Conservation (phyloP, 2,797 vertebrate species). For the Toxotes lorentzi region DNA sequence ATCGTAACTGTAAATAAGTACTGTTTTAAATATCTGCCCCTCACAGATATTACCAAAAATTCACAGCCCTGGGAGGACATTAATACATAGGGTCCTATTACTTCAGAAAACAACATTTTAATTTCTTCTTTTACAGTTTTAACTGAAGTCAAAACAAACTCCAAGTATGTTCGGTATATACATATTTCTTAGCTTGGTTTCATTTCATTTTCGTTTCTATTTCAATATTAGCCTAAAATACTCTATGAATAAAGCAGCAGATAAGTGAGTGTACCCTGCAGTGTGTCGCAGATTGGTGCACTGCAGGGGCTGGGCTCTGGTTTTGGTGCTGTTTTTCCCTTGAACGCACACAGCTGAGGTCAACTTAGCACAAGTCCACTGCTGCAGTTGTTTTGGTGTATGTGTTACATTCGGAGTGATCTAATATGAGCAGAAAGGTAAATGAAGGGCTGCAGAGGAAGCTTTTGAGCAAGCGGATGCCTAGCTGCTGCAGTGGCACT, state of each 20-base stretch:
- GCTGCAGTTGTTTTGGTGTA: conserved; percentile 30
- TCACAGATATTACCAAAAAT: not conserved
- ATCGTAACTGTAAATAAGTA: not conserved
- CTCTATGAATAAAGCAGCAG: not conserved
- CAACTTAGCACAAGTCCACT: conserved; percentile 11
- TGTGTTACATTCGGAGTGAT: conserved; percentile 43
- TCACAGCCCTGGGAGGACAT: too few species aligned
- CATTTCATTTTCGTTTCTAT: not conserved
- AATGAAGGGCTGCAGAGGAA: conserved; percentile 60
- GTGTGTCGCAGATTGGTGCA: conserved; percentile 6
- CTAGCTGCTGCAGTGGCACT: conserved; percentile 55
- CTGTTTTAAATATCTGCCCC: not conserved
- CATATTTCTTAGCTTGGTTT: not conserved
- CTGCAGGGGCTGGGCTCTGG: not conserved
- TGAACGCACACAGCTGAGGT: conserved; percentile 33
- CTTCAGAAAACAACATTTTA: not conserved
- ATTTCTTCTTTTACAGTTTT: not conserved
- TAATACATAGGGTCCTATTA: too few species aligned
- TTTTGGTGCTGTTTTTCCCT: conserved; percentile 1
- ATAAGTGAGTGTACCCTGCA: not conserved
- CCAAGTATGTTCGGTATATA: too few species aligned
- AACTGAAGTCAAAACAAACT: not conserved
- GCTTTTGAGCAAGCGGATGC: conserved; percentile 49
- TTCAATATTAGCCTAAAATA: not conserved
- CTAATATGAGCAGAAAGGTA: conserved; percentile 65